Evolutionary conservation across 2,888 invertebrate species (phyloP).

Genomic region (Epistrophella euchroma): DNA sequence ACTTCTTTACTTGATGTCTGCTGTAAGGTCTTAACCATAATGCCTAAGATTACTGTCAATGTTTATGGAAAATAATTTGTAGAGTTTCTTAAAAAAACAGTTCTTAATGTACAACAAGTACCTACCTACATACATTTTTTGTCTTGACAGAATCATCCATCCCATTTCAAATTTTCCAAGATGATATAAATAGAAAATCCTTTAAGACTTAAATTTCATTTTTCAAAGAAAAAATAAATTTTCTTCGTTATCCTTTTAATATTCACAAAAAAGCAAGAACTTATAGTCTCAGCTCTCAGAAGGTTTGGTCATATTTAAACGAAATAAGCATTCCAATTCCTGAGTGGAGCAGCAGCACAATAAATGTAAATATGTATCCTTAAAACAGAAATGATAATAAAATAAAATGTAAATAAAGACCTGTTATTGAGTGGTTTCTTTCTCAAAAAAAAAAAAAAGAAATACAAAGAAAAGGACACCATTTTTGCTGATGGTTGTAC

Average conservation of each 20-base stretch:
- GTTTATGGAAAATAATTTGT: not conserved
- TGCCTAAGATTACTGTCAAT: not conserved
- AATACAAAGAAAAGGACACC: slow-evolving; percentile 14
- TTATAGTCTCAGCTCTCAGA: not conserved
- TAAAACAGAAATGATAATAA: slow-evolving; percentile 21
- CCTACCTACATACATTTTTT: not conserved
- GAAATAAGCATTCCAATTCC: slow-evolving; percentile 27
- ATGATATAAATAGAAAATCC: slow-evolving; percentile 14
- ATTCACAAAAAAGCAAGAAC: not conserved
- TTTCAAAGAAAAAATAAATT: not conserved
- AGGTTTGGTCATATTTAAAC: slow-evolving; percentile 38
- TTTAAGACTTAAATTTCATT: slow-evolving; percentile 11
- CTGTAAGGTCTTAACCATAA: not conserved
- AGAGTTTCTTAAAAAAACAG: not conserved
- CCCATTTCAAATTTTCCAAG: not conserved
- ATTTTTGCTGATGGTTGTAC: not conserved
- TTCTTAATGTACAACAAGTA: not conserved
- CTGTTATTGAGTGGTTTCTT: not conserved
- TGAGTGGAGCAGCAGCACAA: slow-evolving; percentile 3
- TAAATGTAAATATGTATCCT: slow-evolving; percentile 55
- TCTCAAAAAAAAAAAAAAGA: not conserved
- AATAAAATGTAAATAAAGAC: not conserved
- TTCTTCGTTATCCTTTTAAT: slow-evolving; percentile 10
- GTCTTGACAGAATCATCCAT: not conserved
- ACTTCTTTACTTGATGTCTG: not conserved